These are phyloP conservation scores for Protomyctophum bolini DNA, from an alignment of 2,113 vertebrate species.

Conservation along the genomic window DNA sequence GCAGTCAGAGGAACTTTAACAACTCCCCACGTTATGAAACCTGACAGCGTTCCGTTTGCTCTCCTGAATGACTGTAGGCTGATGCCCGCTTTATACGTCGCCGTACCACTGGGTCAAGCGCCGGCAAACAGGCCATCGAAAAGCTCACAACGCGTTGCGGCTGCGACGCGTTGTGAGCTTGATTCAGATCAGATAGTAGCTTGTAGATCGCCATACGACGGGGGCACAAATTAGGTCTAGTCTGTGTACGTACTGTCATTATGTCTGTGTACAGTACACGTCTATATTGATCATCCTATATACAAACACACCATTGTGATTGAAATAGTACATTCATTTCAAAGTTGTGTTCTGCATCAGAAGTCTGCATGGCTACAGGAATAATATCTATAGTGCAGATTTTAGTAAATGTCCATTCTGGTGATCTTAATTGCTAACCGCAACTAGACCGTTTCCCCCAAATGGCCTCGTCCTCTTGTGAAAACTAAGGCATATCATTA, in stretches of 20 bases:
- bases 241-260: no score
- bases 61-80: constrained; percentile 23
- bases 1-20: constrained; percentile 62
- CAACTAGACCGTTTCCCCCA: constrained; percentile 51
- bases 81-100: no score
- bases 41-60: constrained; percentile 42
- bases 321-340: background rate
- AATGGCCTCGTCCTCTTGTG: constrained; percentile 34
- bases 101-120: no score
- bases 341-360: constrained; percentile 10
- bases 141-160: no score
- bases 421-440: constrained; percentile 47
- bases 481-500: constrained; percentile 36
- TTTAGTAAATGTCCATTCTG: constrained; percentile 17
- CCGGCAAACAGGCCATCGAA: no score
- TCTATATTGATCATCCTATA: background rate
- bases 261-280: no score
- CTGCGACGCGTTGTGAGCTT: background rate
- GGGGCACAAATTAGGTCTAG: no score
- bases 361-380: background rate
- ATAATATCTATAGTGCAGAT: background rate
- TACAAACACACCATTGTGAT: background rate
- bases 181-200: background rate
- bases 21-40: constrained; percentile 39
- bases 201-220: no score